A percentile compares a stretch with the other conserved stretches of the same genome.
Conservation (phyloP, 2,797 vertebrate genomes). For the Mormyrus proboscirostris region DNA sequence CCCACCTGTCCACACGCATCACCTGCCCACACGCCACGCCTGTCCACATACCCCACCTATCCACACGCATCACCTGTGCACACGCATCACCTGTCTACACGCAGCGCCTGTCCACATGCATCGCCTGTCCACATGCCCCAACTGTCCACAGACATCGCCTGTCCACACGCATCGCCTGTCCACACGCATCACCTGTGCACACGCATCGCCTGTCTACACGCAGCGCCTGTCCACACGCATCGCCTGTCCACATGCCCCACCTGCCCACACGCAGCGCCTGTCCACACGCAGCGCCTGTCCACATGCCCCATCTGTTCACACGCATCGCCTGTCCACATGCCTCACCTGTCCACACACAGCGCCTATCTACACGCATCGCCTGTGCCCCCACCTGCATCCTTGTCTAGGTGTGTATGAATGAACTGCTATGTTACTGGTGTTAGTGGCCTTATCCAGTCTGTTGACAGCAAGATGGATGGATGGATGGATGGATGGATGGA, state of each 20-base stretch:
- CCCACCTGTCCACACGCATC: too few relatives aligned
- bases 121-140: too few relatives aligned
- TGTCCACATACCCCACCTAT: neutral
- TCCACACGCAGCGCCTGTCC: neutral
- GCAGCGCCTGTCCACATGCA: neutral
- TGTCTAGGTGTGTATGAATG: neutral
- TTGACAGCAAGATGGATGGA: neutral
- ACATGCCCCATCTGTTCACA: too few relatives aligned
- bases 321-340: too few relatives aligned
- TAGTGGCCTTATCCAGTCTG: neutral
- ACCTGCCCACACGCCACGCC: neutral
- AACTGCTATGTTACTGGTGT: neutral
- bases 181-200: too few relatives aligned
- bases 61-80: rapidly evolving
- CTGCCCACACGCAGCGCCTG: too few relatives aligned
- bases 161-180: too few relatives aligned
- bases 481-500: neutral
- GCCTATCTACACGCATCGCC: too few relatives aligned
- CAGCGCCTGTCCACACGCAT: neutral
- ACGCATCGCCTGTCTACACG: too few relatives aligned
- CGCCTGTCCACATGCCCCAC: rapidly evolving
- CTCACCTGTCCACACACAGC: too few relatives aligned
- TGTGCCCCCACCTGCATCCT: neutral
- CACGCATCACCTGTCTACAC: rapidly evolving
- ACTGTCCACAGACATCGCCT: too few relatives aligned